Conservation (phyloP, 2,797 vertebrate genomes). For the Pachyuromys duprasi region DNA sequence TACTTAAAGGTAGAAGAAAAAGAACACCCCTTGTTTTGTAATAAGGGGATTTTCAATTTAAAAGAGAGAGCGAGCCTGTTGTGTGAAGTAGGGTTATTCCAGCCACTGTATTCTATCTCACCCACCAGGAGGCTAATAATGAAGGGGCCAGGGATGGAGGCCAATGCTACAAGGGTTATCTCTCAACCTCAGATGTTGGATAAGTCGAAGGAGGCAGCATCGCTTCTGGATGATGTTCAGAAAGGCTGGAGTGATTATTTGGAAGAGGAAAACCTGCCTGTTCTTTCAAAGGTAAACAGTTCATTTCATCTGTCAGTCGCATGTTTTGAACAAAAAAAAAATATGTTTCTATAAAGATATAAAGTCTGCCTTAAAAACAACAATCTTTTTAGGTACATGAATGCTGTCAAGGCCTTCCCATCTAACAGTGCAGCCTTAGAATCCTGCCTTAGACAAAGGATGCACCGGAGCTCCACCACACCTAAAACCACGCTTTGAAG, state of each 20-base stretch:
- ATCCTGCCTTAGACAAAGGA: constrained; percentile 87
- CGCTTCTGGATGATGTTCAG: constrained; percentile 90
- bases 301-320: constrained; percentile 83
- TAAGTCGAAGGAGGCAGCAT: constrained; percentile 89
- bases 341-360: constrained; percentile 83
- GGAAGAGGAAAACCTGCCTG: constrained; percentile 87
- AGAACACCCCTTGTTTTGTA: constrained; percentile 91
- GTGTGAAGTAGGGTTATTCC: constrained; percentile 91
- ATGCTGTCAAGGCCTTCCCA: constrained; percentile 50
- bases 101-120: constrained; percentile 91
- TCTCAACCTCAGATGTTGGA: constrained; percentile 89
- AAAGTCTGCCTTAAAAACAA: constrained; percentile 78
- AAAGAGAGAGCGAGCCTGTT: constrained; percentile 89
- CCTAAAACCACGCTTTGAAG: constrained; percentile 88
- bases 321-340: constrained; percentile 75
- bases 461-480: constrained; percentile 77
- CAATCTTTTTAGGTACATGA: constrained; percentile 74
- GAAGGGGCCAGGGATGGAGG: constrained; percentile 89
- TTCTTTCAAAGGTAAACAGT: constrained; percentile 90
- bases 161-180: constrained; percentile 89
- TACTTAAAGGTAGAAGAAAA: constrained; percentile 91
- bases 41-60: constrained; percentile 92
- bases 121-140: constrained; percentile 92
- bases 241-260: constrained; percentile 88
- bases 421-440: constrained; percentile 79